Evolutionary conservation across 1,140 invertebrate species (phyloP), one percentile per base, ranked within the genome.

Genomic region (Zaprionus ghesquierei): DNA sequence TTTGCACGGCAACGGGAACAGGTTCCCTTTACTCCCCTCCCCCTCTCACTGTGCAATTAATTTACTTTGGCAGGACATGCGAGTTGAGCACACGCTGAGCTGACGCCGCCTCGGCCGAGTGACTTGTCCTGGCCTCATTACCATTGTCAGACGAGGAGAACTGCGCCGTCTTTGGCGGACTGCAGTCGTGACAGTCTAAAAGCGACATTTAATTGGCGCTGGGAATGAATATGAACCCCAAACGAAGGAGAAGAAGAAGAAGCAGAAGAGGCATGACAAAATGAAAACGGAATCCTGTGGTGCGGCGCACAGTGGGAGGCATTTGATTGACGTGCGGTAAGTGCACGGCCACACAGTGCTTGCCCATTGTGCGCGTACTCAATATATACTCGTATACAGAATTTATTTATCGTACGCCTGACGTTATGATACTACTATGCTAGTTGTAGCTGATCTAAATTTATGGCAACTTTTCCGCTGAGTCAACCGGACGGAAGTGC

Each of bases 1-100:
- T 87, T 87, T 89, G 84, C 79, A 81, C 82, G 66, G 64, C 74
- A 70, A 55, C 29, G 53, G 64, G 70, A 77, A 63, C 81, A 77
- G 71, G 65, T 69, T 55, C 53, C 53, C 13, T 13, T 18, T 38
- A 50, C 5, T 46, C 9, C 12, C 3, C 12, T 4, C 13, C 33
- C 12, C 33, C 2, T 0, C 15, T 8, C 13, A n/a, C 33, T 35
- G 2, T 66, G 85, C 85, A 89, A 89, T 89, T 89, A 89, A 89
- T 89, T 89, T 89, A 90, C 80, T 89, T 85, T 89, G 80, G 82
- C 73, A 89, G 81, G 84, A 89, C 84, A 89, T 89, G 84, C 84
- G 80, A 89, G 54, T 9, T 20, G 41, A 18, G 41, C 76, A 56
- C 84, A 75, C 55, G 85, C 85, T 79, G 84, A 51, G 66, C 72